Evolutionary conservation across 1,140 invertebrate genomes (phyloP).

Genomic region (Bombus cullumanus): DNA sequence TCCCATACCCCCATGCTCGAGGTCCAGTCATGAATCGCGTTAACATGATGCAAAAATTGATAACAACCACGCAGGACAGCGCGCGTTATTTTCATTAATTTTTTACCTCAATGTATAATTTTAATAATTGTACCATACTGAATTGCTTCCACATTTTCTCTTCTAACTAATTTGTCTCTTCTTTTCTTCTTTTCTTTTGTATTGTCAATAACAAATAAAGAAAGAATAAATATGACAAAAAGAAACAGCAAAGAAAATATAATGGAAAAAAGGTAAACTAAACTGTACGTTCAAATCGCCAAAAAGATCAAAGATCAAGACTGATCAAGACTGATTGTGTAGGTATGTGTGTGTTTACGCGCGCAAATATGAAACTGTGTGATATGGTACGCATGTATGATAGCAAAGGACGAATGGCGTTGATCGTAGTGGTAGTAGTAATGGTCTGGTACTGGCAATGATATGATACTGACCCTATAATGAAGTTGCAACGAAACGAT

Average conservation of each 20-base stretch:
- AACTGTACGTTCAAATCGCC: slow-evolving; percentile 1
- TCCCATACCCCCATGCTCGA: slow-evolving; percentile 79
- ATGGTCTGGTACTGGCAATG: not conserved
- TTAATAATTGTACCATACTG: slow-evolving; percentile 43
- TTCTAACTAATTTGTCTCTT: slow-evolving; percentile 56
- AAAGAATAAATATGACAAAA: not conserved
- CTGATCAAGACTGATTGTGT: not conserved
- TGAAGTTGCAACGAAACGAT: not conserved
- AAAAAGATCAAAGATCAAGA: slow-evolving; percentile 1
- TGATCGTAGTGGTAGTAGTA: slow-evolving; percentile 1
- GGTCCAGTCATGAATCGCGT: slow-evolving; percentile 79
- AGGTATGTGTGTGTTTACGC: not conserved
- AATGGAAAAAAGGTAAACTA: not conserved
- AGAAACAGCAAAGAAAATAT: not conserved
- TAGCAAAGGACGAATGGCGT: not conserved
- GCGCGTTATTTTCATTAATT: slow-evolving; percentile 25
- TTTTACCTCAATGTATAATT: slow-evolving; percentile 1
- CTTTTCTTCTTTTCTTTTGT: slow-evolving; percentile 10
- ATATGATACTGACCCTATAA: not conserved
- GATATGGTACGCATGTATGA: not conserved
- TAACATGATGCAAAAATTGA: slow-evolving; percentile 60
- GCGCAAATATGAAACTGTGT: not conserved
- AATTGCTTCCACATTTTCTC: slow-evolving; percentile 68
- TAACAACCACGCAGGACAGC: slow-evolving; percentile 47
- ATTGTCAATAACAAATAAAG: not conserved